phyloP scores from a whole-genome alignment of 1,140 invertebrate genomes.

The Phymorhynchus buccinoides region DNA sequence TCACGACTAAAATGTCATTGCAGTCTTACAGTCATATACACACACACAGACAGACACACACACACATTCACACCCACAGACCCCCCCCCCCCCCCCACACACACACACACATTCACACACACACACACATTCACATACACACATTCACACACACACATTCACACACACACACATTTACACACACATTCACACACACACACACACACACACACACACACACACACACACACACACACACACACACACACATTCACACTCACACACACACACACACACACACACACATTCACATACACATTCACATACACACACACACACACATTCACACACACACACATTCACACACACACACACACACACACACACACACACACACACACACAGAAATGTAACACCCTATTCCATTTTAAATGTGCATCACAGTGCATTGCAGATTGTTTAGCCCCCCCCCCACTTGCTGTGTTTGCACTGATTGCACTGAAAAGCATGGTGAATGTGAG shows the following conservation, averaged over 20 bases:
- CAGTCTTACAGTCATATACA: too few relatives aligned
- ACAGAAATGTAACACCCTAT: too few relatives aligned
- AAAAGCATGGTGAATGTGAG: too few relatives aligned
- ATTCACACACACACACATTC: background rate
- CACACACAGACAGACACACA: too few relatives aligned
- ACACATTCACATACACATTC: background rate
- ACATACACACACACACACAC: background rate
- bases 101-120: too few relatives aligned
- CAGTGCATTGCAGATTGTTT: too few relatives aligned
- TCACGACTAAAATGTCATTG: too few relatives aligned
- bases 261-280: background rate
- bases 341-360: background rate
- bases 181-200: background rate
- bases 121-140: background rate
- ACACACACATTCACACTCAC: background rate
- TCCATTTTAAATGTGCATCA: too few relatives aligned
- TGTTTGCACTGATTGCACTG: too few relatives aligned
- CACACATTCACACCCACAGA: too few relatives aligned
- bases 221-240: background rate
- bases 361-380: background rate
- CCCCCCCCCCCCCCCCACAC: too few relatives aligned
- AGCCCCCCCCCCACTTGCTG: too few relatives aligned
- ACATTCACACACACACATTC: background rate
- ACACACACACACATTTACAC: background rate
- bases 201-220: background rate